phyloP scores from a whole-genome alignment of 2,797 vertebrate species.

The Enteromius viviparus region DNA sequence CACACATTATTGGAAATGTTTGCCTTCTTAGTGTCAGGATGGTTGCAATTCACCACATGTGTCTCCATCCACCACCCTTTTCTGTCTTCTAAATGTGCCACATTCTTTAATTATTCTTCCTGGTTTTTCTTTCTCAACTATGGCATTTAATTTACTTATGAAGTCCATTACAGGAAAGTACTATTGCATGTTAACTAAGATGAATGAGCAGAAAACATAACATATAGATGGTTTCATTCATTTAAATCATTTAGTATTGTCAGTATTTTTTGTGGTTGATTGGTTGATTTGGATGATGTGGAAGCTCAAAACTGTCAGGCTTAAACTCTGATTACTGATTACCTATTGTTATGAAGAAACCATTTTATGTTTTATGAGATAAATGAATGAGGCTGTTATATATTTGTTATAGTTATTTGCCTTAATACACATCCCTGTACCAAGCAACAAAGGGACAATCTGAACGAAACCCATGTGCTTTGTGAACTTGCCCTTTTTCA shows the following conservation, averaged over 20 bases:
- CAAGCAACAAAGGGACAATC: not conserved
- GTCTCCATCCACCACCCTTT: conserved; percentile 15
- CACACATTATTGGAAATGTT: conserved; percentile 20
- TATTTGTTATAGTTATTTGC: not conserved
- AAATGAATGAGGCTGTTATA: not conserved
- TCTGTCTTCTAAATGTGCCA: conserved; percentile 17
- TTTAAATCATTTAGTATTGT: conserved; percentile 7
- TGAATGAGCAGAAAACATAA: not conserved
- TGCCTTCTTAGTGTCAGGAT: conserved; percentile 9
- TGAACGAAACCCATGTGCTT: conserved; percentile 2
- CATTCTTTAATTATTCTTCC: conserved; percentile 27
- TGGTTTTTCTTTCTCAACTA: conserved; percentile 32
- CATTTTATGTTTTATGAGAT: not conserved
- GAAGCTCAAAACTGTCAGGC: not conserved
- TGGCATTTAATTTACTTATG: conserved; percentile 26
- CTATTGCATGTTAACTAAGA: conserved; percentile 23
- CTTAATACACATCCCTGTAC: not conserved
- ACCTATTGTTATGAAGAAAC: not conserved
- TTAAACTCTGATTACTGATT: not conserved
- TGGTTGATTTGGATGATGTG: not conserved
- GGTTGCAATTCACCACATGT: conserved; percentile 10
- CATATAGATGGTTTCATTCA: conserved; percentile 21
- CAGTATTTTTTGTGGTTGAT: not conserved
- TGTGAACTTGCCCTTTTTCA: conserved; percentile 1
- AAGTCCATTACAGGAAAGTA: conserved; percentile 23